A percentile compares a stretch with the other conserved stretches of the same genome.
Conservation (phyloP, 1,140 invertebrate species). For the Diplogasteroides magnus region DNA sequence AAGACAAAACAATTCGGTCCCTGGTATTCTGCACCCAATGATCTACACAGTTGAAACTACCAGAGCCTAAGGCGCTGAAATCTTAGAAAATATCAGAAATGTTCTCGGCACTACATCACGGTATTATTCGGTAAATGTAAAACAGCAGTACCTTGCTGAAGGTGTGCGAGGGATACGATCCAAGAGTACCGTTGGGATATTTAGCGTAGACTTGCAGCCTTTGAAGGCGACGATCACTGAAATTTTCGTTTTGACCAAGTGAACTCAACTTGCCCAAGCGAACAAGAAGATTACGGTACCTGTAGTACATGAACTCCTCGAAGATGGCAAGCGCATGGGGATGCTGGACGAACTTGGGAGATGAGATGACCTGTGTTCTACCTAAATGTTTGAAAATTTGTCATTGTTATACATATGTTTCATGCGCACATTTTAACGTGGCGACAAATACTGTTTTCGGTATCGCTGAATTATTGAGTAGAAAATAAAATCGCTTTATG, state of each 20-base stretch:
- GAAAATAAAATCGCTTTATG: too few species aligned
- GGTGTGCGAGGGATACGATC: conserved; percentile 67
- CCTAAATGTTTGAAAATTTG: conserved; percentile 72
- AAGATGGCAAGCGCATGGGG: conserved; percentile 89
- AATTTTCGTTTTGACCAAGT: not conserved
- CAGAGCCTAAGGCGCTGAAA: too few species aligned
- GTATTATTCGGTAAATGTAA: not conserved
- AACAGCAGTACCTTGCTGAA: conserved; percentile 59
- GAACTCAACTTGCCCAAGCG: conserved; percentile 69
- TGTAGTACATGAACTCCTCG: conserved; percentile 92
- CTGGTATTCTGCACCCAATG: too few species aligned
- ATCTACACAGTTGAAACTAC: too few species aligned
- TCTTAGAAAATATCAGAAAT: too few species aligned
- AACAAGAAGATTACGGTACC: conserved; percentile 58
- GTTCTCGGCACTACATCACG: too few species aligned
- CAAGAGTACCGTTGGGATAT: conserved; percentile 50
- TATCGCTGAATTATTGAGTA: too few species aligned
- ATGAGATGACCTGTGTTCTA: conserved; percentile 55
- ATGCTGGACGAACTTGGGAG: conserved; percentile 62
- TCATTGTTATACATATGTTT: too few species aligned
- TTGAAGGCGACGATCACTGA: conserved; percentile 49
- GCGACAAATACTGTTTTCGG: conserved; percentile 69
- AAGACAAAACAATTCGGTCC: too few species aligned
- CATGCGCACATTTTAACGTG: not conserved
- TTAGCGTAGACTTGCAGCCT: conserved; percentile 51